Evolutionary conservation across 1,140 invertebrate genomes (phyloP).

Genomic region (Penaeus japonicus): DNA sequence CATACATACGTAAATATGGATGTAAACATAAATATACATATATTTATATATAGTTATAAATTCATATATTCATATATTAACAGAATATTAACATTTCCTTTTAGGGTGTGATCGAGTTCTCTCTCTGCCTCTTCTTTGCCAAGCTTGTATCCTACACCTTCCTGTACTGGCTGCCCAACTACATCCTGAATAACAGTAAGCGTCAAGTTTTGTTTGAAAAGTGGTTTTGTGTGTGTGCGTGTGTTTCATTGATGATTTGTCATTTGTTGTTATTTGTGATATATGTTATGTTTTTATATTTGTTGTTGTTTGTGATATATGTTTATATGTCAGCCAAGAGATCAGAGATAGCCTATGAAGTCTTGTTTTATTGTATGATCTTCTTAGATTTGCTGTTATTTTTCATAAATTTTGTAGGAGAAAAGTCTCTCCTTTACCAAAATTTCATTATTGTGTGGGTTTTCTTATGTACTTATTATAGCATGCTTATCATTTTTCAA

Average conservation of each 20-base stretch:
- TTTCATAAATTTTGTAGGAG: too few relatives aligned
- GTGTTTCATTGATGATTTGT: background rate
- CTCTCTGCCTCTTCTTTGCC: slow-evolving; percentile 94
- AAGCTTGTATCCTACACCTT: slow-evolving; percentile 98
- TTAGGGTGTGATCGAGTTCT: slow-evolving; percentile 92
- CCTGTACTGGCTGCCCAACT: slow-evolving; percentile 93
- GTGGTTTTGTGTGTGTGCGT: too few relatives aligned
- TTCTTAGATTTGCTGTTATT: too few relatives aligned
- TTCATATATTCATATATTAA: background rate
- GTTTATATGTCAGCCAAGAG: too few relatives aligned
- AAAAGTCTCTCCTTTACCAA: too few relatives aligned
- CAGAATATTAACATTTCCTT: too few relatives aligned
- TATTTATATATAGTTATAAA: background rate
- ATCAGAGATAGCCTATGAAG: too few relatives aligned
- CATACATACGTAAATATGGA: background rate
- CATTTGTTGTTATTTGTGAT: background rate
- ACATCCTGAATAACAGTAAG: slow-evolving; percentile 86
- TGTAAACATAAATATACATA: background rate
- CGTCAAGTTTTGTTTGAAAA: background rate
- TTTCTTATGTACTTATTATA: too few relatives aligned
- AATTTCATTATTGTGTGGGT: too few relatives aligned
- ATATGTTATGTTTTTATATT: slow-evolving; percentile 16
- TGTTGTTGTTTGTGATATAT: background rate
- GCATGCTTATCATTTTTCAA: too few relatives aligned
- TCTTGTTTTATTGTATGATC: too few relatives aligned